Evolutionary conservation across 53 echinoderm and acorn worm species (phyloP), one percentile per base, ranked within the genome.

Genomic region (Holothuria scabra): DNA sequence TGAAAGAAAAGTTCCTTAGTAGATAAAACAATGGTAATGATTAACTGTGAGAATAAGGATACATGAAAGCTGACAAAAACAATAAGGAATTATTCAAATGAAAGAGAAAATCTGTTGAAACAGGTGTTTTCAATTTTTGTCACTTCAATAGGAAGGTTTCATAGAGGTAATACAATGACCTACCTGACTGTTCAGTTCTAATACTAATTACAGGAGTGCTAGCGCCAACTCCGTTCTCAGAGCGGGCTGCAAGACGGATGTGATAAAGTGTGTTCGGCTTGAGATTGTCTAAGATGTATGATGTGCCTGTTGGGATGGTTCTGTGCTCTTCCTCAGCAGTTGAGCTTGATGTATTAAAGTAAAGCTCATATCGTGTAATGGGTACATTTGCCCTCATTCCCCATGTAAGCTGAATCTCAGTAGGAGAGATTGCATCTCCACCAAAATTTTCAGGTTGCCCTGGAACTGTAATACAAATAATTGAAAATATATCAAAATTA

Each of bases 231-330:
- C 94, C 99, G 2, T 90, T 71, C 72, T 85, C 83, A 6, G 94
- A 95, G 22, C 91, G 88, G 25, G 99, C 99, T 25, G 99, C 99
- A 26, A 99, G 63, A 8, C 99, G 81, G 56, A 99, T 87, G 61
- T 95, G 88, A 80, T 99, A 99, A 46, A 99, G 70, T 1, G 99
- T 99, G 74, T 99, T 95, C 21, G 99, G 94, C 57, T 86, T 84
- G 19, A 99, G 89, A 74, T 89, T 89, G 60, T 89, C 86, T 11
- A 99, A 79, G 24, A 87, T 74, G 68, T 93, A 90, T 8, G 74
- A 70, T 23, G 80, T 82, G 44, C 81, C 74, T 4, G 90, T 87
- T 23, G 85, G 82, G 64, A 99, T 92, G 28, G 90, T 91, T 82
- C 88, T 80, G 66, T 97, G 94, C 76, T 91, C 62, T 25, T 85